A percentile compares a stretch with the other conserved stretches of the same genome.
Conservation (phyloP, 1,140 invertebrate species). For the Drepana arcuata region DNA sequence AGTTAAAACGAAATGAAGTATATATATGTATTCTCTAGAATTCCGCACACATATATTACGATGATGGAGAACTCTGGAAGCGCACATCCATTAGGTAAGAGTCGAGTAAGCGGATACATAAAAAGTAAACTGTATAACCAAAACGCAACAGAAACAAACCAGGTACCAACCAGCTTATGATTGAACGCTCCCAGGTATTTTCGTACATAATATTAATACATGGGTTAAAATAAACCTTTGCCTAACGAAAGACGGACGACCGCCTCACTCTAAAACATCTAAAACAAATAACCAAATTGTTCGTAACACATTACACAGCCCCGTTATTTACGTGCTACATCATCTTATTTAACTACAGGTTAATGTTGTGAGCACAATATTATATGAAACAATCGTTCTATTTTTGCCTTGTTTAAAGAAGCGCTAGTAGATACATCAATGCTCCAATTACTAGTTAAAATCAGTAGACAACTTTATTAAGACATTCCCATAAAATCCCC, state of each 20-base stretch:
- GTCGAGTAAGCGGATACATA: slow-evolving; percentile 25
- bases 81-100: slow-evolving; percentile 26
- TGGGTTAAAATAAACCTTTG: slow-evolving; percentile 53
- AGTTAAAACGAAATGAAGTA: too few relatives aligned
- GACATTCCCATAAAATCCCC: not conserved
- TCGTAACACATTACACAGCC: slow-evolving; percentile 45
- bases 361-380: slow-evolving; percentile 52
- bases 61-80: too few relatives aligned
- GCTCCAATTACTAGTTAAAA: not conserved
- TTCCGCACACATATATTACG: too few relatives aligned
- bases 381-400: slow-evolving; percentile 51
- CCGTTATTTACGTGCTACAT: slow-evolving; percentile 60
- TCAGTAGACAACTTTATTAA: not conserved
- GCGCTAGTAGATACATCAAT: too few relatives aligned
- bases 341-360: slow-evolving; percentile 66
- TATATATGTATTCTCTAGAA: too few relatives aligned
- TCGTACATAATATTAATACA: slow-evolving; percentile 54
- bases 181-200: slow-evolving; percentile 62
- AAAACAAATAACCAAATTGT: slow-evolving; percentile 62
- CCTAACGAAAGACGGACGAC: slow-evolving; percentile 45
- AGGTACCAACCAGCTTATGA: slow-evolving; percentile 60
- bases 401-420: too few relatives aligned
- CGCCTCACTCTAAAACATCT: slow-evolving; percentile 29
- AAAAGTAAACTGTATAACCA: slow-evolving; percentile 27
- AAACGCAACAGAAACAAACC: slow-evolving; percentile 58